phyloP scores from a whole-genome alignment of 2,797 vertebrate species.

The Allochrocebus solatus region DNA sequence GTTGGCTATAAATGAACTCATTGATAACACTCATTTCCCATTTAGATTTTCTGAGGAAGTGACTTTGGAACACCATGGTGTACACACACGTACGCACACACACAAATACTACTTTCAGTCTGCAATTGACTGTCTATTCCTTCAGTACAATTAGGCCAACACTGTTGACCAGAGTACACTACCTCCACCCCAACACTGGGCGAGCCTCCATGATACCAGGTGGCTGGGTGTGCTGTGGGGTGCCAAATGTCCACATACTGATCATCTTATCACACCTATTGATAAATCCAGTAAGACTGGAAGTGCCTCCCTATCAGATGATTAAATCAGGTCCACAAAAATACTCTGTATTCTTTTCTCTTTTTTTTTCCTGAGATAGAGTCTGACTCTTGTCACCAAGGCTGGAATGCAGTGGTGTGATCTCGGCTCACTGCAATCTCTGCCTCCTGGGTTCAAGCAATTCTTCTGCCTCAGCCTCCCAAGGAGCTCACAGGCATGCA shows the following conservation, averaged over 20 bases:
- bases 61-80: background rate
- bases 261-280: background rate
- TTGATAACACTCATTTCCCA: background rate
- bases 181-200: background rate
- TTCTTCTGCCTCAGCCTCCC: background rate
- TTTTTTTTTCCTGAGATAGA: background rate
- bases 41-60: background rate
- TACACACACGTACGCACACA: background rate
- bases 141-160: background rate
- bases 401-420: background rate
- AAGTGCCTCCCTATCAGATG: background rate
- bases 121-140: background rate
- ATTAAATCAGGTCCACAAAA: background rate
- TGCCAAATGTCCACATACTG: background rate
- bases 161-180: background rate
- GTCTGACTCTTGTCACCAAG: background rate
- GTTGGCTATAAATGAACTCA: background rate
- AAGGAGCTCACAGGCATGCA: background rate
- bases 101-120: background rate
- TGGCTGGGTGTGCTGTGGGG: background rate
- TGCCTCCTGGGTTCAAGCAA: background rate
- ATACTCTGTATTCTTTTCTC: background rate
- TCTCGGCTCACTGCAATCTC: background rate
- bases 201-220: background rate
- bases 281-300: background rate